Evolutionary conservation across 2,888 invertebrate species (phyloP), one percentile per base, ranked within the genome.

Genomic region (Pristionchus entomophagus): DNA sequence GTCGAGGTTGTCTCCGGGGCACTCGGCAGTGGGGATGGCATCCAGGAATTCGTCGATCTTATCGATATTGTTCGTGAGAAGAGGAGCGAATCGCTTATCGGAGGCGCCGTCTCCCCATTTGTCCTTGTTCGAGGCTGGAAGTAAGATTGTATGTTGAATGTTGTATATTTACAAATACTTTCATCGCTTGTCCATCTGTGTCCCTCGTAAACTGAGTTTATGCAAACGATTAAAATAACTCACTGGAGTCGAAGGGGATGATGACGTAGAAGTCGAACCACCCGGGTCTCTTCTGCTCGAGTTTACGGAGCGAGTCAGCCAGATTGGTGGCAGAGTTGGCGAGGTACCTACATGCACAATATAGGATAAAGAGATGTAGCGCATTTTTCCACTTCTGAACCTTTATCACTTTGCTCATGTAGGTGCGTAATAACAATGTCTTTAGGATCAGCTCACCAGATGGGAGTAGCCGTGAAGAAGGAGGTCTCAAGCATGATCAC

Each of bases 171-270:
- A n/a, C n/a, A n/a, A n/a, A n/a, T n/a, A n/a, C n/a, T n/a, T n/a
- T n/a, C n/a, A 17, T 69, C 32, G 6, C 45, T n/a, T n/a, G n/a
- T n/a, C n/a, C n/a, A n/a, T n/a, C n/a, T n/a, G n/a, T n/a, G n/a
- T n/a, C n/a, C n/a, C n/a, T n/a, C n/a, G n/a, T n/a, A n/a, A n/a
- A n/a, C n/a, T n/a, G n/a, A n/a, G n/a, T n/a, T n/a, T n/a, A n/a
- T n/a, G n/a, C n/a, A n/a, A n/a, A n/a, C n/a, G n/a, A n/a, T n/a
- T 53, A 53, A 2, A 73, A 38, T n/a, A 17, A 49, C 86, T 87
- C 88, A 91, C 91, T 85, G 1, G 91, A 90, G 69, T 91, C 91
- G 86, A 91, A 91, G 49, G 91, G 91, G 87, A 89, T 88, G n/a
- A 91, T 87, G 35, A 91, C 87, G 88, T 86, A 91, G 82, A 89